These are phyloP conservation scores for Leistus spinibarbis DNA, from an alignment of 2,888 invertebrate genomes.

Conservation along the genomic window DNA sequence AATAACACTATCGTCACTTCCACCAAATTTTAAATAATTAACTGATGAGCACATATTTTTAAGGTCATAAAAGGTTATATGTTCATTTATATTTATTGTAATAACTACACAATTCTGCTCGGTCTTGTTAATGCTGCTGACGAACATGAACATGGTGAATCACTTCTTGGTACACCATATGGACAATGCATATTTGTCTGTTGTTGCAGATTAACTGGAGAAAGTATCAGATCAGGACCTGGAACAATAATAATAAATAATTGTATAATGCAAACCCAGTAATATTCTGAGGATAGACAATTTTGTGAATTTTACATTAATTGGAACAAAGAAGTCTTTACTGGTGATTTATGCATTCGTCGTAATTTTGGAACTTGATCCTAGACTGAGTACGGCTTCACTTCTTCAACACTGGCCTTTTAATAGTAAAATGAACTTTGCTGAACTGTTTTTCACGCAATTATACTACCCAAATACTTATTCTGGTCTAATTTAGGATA, in stretches of 20 bases:
- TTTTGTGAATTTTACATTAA: no score
- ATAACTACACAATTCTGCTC: not conserved
- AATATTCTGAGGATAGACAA: no score
- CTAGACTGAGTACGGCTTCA: no score
- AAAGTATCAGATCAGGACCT: constrained; percentile 56
- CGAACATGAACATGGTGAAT: not conserved
- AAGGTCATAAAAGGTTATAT: not conserved
- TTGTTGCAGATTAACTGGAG: constrained; percentile 52
- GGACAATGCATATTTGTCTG: not conserved
- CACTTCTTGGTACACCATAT: not conserved
- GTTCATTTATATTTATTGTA: not conserved
- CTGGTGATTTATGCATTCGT: no score
- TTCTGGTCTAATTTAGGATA: no score
- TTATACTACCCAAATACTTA: no score
- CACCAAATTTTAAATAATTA: not conserved
- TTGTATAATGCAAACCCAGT: not conserved
- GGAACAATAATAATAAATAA: constrained; percentile 45
- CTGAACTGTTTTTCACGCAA: no score
- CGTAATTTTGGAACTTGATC: no score
- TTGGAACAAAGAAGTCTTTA: no score
- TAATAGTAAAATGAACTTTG: no score
- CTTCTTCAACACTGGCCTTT: no score
- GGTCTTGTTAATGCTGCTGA: not conserved
- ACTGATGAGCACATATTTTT: not conserved
- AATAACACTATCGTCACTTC: not conserved